phyloP scores from a whole-genome alignment of 2,113 vertebrate species.

The Manacus vitellinus region DNA sequence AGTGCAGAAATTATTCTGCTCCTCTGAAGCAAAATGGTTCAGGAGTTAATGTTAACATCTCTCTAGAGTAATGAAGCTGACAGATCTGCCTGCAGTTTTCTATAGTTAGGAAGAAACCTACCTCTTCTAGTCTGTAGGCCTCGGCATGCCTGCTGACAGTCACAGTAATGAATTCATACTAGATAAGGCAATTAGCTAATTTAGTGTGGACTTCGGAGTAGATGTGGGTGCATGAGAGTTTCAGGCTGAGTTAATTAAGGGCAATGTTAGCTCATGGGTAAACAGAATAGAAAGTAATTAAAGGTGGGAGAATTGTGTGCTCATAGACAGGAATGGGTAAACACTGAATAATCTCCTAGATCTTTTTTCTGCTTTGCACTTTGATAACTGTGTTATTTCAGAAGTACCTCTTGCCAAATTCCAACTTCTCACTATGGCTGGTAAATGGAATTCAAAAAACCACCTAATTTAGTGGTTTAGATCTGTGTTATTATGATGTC shows the following conservation, averaged over 20 bases:
- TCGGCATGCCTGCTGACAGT: not conserved
- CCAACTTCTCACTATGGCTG: not conserved
- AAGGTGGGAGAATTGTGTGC: not conserved
- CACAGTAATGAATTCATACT: slow-evolving; percentile 19
- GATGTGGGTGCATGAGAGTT: not conserved
- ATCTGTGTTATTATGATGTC: not conserved
- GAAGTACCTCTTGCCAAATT: not conserved
- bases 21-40: not conserved
- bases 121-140: not conserved
- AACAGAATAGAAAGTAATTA: not conserved
- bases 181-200: slow-evolving; percentile 46
- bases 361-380: not conserved
- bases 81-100: not conserved
- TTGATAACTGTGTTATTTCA: not conserved
- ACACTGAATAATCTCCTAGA: not conserved
- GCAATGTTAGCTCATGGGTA: not conserved
- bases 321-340: not conserved
- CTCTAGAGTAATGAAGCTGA: not conserved
- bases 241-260: slow-evolving; percentile 43
- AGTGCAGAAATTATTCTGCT: not conserved
- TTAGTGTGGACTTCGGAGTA: not conserved
- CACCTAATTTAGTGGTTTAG: not conserved
- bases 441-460: not conserved
- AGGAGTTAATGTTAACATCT: not conserved
- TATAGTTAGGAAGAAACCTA: not conserved